Conservation (phyloP, 2,888 invertebrate genomes). For the Pediacus dermestoides region DNA sequence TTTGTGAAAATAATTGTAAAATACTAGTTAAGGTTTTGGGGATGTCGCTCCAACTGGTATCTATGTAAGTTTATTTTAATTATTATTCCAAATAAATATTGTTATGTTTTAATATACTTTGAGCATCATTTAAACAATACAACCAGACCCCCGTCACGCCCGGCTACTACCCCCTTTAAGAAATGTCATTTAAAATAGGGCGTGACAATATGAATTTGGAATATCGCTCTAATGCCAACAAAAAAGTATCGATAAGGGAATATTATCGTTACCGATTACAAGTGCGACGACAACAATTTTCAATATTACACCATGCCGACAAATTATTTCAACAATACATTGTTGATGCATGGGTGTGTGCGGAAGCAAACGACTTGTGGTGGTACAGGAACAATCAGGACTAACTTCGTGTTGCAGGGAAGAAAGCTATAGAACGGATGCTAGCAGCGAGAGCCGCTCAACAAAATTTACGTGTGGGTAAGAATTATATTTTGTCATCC, state of each 20-base stretch:
- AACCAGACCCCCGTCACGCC: too few relatives aligned
- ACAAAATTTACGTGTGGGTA: constrained; percentile 11
- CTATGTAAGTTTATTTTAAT: too few relatives aligned
- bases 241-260: background rate
- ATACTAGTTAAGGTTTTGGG: too few relatives aligned
- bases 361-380: constrained; percentile 10
- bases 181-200: too few relatives aligned
- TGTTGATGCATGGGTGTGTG: constrained; percentile 8
- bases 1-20: too few relatives aligned
- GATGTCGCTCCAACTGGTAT: too few relatives aligned
- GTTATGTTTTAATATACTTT: too few relatives aligned
- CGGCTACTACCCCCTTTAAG: too few relatives aligned
- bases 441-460: constrained; percentile 3
- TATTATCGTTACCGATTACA: background rate
- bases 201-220: background rate
- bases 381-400: constrained; percentile 10
- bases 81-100: too few relatives aligned
- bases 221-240: background rate
- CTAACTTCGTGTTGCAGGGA: constrained; percentile 3
- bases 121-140: too few relatives aligned
- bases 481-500: constrained; percentile 10
- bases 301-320: constrained; percentile 1
- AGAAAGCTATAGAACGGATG: background rate
- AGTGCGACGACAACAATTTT: background rate
- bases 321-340: constrained; percentile 16